Percentiles rank a stretch among this genome's conserved stretches.
phyloP scores from a whole-genome alignment of 2,113 vertebrate species.

The Hemichromis elongatus region DNA sequence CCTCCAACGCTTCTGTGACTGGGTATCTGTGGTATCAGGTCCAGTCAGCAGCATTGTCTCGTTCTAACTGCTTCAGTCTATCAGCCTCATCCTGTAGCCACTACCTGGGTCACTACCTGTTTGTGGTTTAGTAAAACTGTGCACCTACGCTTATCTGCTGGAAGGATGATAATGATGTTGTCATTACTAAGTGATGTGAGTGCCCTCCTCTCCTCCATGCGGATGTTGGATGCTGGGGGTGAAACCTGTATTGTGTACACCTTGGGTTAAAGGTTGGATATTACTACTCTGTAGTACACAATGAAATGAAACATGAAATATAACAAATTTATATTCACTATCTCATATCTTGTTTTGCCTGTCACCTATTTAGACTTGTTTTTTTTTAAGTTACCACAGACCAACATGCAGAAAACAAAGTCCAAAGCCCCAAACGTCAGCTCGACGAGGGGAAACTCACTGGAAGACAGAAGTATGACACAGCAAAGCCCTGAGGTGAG shows the following conservation, averaged over 20 bases:
- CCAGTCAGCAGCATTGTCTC: too few relatives aligned
- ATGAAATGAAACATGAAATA: background rate
- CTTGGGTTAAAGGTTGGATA: background rate
- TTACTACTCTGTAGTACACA: background rate
- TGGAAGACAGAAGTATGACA: too few relatives aligned
- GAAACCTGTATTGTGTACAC: background rate
- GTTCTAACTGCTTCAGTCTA: background rate
- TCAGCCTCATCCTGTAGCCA: background rate
- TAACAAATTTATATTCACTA: background rate
- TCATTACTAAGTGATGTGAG: background rate
- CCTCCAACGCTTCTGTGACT: accelerated
- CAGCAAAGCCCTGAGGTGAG: too few relatives aligned
- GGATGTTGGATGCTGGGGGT: background rate
- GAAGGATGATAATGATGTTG: background rate
- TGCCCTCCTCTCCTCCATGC: background rate
- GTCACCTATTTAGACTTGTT: background rate
- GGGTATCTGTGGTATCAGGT: background rate
- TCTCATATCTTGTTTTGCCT: background rate
- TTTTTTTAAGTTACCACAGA: background rate
- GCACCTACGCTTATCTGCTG: background rate
- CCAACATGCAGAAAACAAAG: background rate
- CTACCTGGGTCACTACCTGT: background rate
- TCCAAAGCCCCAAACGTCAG: background rate
- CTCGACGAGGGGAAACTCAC: background rate
- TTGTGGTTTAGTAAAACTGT: background rate